These are phyloP conservation scores for pig (Sus scrofa) DNA, from an alignment of 2,113 vertebrate genomes.

Conservation along the genomic window T2T-Sscrofa CM000812.6:174789501-174790000, in stretches of 20 bases:
- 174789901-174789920: conserved; percentile 39
- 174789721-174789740: too few relatives aligned
- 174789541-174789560: too few relatives aligned
- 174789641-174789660: too few relatives aligned
- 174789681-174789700: too few relatives aligned
- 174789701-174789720: too few relatives aligned
- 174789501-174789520: too few relatives aligned
- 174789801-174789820: conserved; percentile 58
- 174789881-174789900: conserved; percentile 2
- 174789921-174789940: conserved; percentile 26
- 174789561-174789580: background rate
- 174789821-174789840: background rate
- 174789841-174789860: conserved; percentile 4
- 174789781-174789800: background rate
- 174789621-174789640: conserved; percentile 33
- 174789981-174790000: conserved; percentile 46
- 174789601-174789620: conserved; percentile 21
- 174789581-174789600: conserved; percentile 15
- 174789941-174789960: conserved; percentile 32
- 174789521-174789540: too few relatives aligned
- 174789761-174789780: background rate
- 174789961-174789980: conserved; percentile 33
- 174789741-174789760: too few relatives aligned
- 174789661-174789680: too few relatives aligned
- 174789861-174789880: conserved; percentile 31